Evolutionary conservation across 2,113 vertebrate genomes (phyloP).

Genomic region (Rhodinocichla rosea): DNA sequence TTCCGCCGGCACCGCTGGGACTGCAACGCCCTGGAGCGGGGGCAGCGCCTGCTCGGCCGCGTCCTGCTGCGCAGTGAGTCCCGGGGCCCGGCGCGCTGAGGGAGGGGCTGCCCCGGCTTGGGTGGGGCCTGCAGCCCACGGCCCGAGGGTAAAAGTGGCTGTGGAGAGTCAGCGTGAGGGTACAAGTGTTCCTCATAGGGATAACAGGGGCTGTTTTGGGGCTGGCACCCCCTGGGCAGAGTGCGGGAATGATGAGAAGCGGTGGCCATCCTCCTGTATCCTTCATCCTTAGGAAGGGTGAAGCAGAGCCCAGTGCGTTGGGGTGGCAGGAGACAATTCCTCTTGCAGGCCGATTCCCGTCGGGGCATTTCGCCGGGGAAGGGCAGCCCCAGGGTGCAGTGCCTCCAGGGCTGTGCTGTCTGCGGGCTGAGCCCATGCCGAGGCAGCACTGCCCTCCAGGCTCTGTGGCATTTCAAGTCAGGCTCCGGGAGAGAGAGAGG

Average conservation of each 20-base stretch:
- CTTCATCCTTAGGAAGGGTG: not conserved
- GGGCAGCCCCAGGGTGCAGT: fast-evolving
- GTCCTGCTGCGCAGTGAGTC: constrained; percentile 88
- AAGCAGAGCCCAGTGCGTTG: fast-evolving
- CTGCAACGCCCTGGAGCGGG: constrained; percentile 86
- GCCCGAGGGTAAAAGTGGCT: fast-evolving
- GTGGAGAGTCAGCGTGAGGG: fast-evolving
- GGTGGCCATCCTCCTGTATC: fast-evolving
- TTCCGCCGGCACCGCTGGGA: constrained; percentile 96
- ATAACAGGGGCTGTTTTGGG: fast-evolving
- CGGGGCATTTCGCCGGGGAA: fast-evolving
- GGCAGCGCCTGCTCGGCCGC: constrained; percentile 87
- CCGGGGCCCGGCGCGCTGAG: not conserved
- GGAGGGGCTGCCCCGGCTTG: not conserved
- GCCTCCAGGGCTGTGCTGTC: not conserved
- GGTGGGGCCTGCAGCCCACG: not conserved
- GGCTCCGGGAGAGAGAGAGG: fast-evolving
- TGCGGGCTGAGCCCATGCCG: fast-evolving
- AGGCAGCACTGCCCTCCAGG: not conserved
- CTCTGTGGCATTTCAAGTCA: fast-evolving
- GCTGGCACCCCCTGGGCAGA: not conserved
- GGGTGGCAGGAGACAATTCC: fast-evolving
- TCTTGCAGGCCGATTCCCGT: fast-evolving
- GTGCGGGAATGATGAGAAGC: fast-evolving
- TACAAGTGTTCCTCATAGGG: fast-evolving